A percentile compares a stretch with the other conserved stretches of the same genome.
phyloP scores from a whole-genome alignment of 2,888 invertebrate genomes.

The Cosmia pyralina region DNA sequence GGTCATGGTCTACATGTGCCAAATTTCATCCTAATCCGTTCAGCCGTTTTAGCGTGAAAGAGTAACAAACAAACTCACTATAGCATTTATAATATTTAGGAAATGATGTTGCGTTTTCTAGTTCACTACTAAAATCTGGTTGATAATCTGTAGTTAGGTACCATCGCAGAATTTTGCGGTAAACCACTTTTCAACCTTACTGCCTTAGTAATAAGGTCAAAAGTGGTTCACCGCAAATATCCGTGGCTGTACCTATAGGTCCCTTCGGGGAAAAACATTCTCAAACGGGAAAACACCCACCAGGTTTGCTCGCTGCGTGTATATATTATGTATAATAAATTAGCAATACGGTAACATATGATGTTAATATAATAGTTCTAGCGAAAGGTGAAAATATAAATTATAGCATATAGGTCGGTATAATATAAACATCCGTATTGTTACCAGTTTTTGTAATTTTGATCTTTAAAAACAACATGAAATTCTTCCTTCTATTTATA shows the following conservation, averaged over 20 bases:
- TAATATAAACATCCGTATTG: slow-evolving; percentile 33
- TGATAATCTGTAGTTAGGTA: not conserved
- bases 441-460: slow-evolving; percentile 20
- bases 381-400: slow-evolving; percentile 15
- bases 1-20: too few species aligned
- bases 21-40: too few species aligned
- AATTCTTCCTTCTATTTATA: slow-evolving; percentile 45
- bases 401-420: slow-evolving; percentile 15
- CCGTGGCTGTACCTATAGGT: too few species aligned
- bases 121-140: not conserved
- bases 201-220: too few species aligned
- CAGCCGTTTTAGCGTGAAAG: too few species aligned
- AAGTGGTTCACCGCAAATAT: too few species aligned
- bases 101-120: too few species aligned
- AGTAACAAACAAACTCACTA: too few species aligned
- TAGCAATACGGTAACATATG: slow-evolving; percentile 28
- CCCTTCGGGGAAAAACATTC: not conserved
- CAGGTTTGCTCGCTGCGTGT: not conserved
- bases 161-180: too few species aligned
- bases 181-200: too few species aligned
- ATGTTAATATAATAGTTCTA: slow-evolving; percentile 18
- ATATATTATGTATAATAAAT: slow-evolving; percentile 7
- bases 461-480: slow-evolving; percentile 24
- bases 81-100: too few species aligned
- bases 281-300: not conserved